phyloP scores from a whole-genome alignment of 2,888 invertebrate species.

The Cabera pusaria region DNA sequence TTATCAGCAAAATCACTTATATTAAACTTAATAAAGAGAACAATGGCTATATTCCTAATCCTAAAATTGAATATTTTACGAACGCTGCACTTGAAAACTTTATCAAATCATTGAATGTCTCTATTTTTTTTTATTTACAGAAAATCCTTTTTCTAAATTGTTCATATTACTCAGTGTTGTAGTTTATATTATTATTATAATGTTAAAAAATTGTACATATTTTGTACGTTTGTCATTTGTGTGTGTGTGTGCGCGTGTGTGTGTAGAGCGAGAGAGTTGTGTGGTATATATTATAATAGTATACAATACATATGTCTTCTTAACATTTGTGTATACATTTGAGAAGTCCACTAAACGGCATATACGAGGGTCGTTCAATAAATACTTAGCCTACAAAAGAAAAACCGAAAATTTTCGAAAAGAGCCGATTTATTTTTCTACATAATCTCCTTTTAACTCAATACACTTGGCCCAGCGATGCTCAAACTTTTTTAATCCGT shows the following conservation, averaged over 20 bases:
- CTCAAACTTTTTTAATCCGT: too few species aligned
- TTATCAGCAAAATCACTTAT: too few species aligned
- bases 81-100: background rate
- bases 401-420: too few species aligned
- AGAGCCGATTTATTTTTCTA: too few species aligned
- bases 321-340: slow-evolving; percentile 15
- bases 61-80: slow-evolving; percentile 1
- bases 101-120: too few species aligned
- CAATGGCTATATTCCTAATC: slow-evolving; percentile 20
- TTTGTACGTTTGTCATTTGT: slow-evolving; percentile 37
- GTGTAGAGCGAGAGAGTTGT: slow-evolving; percentile 27
- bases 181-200: slow-evolving; percentile 22
- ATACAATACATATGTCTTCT: slow-evolving; percentile 21
- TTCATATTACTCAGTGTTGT: slow-evolving; percentile 21
- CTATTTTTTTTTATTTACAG: slow-evolving; percentile 16
- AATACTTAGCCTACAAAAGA: too few species aligned
- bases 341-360: slow-evolving; percentile 15
- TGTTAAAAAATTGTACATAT: slow-evolving; percentile 32
- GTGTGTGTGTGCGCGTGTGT: slow-evolving; percentile 35
- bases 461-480: too few species aligned
- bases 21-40: too few species aligned
- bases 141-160: slow-evolving; percentile 12
- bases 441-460: too few species aligned
- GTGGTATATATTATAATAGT: slow-evolving; percentile 25
- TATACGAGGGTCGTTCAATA: too few species aligned